phyloP scores from a whole-genome alignment of 2,113 vertebrate genomes.

The Erythrocercus mccallii region DNA sequence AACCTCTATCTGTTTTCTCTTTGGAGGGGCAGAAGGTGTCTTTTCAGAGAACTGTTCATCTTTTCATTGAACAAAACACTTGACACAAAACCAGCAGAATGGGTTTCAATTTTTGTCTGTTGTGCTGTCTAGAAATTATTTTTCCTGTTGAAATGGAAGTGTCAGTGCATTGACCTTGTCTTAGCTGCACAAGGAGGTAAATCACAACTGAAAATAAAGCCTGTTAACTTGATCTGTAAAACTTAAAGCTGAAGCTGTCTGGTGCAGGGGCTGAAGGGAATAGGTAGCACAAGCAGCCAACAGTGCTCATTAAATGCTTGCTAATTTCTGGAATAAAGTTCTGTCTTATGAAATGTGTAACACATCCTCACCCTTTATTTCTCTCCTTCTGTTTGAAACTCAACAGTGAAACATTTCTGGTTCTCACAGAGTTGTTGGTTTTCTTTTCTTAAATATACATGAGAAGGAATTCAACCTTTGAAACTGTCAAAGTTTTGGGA shows the following conservation, averaged over 20 bases:
- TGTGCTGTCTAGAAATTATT: background rate
- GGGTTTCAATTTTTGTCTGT: background rate
- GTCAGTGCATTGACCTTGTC: background rate
- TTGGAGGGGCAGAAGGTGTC: background rate
- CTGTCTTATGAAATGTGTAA: background rate
- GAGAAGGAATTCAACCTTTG: background rate
- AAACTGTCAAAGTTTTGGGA: background rate
- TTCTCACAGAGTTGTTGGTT: background rate
- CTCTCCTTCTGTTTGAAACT: background rate
- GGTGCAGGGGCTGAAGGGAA: background rate
- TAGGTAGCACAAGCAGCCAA: background rate
- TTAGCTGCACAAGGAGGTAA: background rate
- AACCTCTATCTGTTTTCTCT: background rate
- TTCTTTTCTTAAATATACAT: background rate
- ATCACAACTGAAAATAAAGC: background rate
- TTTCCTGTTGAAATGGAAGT: background rate
- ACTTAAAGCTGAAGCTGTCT: background rate
- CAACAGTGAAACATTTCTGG: background rate
- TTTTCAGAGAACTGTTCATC: background rate
- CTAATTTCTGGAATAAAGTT: background rate
- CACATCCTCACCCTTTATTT: background rate
- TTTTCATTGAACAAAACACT: background rate
- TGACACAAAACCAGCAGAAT: background rate
- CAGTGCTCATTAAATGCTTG: background rate
- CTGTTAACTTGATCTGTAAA: background rate